Evolutionary conservation across 64 coral and sea anemone species (phyloP), one percentile per base, ranked within the genome.

Genomic region (Astreopora myriophthalma): DNA sequence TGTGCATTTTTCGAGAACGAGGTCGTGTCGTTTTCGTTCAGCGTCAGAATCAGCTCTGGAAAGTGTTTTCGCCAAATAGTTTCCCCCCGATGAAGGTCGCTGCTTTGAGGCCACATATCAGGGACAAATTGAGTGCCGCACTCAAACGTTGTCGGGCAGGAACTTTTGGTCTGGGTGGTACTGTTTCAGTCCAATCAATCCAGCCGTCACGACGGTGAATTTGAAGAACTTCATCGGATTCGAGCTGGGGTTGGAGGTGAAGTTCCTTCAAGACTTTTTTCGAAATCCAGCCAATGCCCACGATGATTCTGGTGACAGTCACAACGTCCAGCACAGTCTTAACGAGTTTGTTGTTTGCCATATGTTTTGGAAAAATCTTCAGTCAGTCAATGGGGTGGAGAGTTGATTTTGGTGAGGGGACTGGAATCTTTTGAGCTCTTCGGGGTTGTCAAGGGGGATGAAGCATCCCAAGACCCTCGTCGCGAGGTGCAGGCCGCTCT

Each of bases 1-100:
- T 65, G 80, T 38, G 61, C 88, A 93, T 12, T 78, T 49, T 61
- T 93, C 92, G 0, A 93, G 6, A 5, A 71, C 91, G 14, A 69
- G 46, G 36, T 87, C 82, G 13, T 93, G 57, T 31, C 91, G 33
- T 32, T 55, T 79, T 14, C 32, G 30, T 34, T 87, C 72, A 0
- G 19, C 82, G 0, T 86, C 80, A 11, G n/a, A n/a, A n/a, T 11
- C 19, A 4, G 4, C 0, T 2, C 80, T 71, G 34, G 11, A 7
- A 0, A 86, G 30, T 1, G 34, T 66, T 28, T 68, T 85, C 20
- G 90, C 90, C 0, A 92, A 71, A 66, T 92, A 83, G 0, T 83
- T 13, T 0, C 82, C 26, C 89, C 48, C 75, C 62, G 38, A 83
- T 48, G 76, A 91, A 70, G 0, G 83, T 71, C 36, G 63, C 89